These are phyloP conservation scores for Rhagologus leucostigma DNA, from an alignment of 2,113 vertebrate genomes.

Conservation along the genomic window DNA sequence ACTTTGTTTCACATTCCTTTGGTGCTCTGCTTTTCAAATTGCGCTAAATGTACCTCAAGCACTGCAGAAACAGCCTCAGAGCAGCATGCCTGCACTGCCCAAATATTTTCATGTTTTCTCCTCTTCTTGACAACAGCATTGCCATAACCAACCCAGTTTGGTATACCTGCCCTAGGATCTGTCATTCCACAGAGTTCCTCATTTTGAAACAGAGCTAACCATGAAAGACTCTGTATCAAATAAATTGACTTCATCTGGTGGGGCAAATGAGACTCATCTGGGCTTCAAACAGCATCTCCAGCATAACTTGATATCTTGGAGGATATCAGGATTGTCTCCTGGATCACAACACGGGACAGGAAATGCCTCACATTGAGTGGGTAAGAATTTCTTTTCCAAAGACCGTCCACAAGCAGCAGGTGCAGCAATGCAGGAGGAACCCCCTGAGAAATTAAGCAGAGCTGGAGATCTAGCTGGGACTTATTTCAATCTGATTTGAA, in stretches of 20 bases:
- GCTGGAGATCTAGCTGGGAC: not conserved
- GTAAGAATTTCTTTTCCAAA: not conserved
- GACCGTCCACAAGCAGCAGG: not conserved
- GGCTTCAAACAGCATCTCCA: not conserved
- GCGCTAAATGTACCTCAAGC: not conserved
- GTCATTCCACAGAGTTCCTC: not conserved
- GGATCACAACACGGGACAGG: not conserved
- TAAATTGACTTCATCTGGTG: not conserved
- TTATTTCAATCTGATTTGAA: not conserved
- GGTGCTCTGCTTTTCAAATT: not conserved
- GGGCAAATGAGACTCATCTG: not conserved
- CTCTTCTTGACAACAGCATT: not conserved
- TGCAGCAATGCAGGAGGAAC: not conserved
- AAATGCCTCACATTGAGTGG: not conserved
- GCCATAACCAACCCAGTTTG: not conserved
- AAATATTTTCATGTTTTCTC: not conserved
- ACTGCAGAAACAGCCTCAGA: not conserved
- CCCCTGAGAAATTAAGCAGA: not conserved
- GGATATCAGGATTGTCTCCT: not conserved
- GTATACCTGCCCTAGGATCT: not conserved
- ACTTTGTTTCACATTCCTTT: not conserved
- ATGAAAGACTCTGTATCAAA: rapidly evolving
- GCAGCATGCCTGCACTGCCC: not conserved
- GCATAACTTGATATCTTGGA: not conserved
- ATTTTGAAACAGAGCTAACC: not conserved